phyloP scores from a whole-genome alignment of 2,113 vertebrate species.

The Desmodus rotundus region DNA sequence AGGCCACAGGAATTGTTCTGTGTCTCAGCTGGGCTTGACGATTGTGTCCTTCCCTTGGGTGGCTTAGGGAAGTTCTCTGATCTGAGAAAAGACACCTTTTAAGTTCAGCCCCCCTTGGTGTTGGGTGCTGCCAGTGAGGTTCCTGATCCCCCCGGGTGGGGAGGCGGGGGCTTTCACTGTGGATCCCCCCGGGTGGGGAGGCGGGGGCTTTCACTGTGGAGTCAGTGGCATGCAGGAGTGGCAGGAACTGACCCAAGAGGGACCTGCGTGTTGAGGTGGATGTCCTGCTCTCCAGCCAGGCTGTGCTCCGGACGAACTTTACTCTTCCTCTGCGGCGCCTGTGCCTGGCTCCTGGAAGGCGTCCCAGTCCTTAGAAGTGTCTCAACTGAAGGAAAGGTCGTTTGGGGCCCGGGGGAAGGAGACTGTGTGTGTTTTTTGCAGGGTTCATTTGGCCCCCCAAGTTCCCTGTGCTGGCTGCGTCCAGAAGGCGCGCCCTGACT shows the following conservation, averaged over 20 bases:
- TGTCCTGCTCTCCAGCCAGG: not conserved
- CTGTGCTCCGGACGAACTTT: fast-evolving
- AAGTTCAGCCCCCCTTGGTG: not conserved
- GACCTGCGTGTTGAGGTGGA: fast-evolving
- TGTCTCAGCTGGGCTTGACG: not conserved
- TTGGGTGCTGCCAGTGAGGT: not conserved
- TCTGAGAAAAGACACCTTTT: not conserved
- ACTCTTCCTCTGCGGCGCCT: fast-evolving
- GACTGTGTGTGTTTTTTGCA: not conserved
- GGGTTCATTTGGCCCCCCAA: not conserved
- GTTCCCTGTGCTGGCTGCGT: fast-evolving
- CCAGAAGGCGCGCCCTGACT: fast-evolving
- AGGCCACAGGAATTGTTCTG: not conserved
- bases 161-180: fast-evolving
- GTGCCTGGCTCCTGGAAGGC: not conserved
- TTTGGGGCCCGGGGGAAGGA: not conserved
- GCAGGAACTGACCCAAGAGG: fast-evolving
- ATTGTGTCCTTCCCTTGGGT: not conserved
- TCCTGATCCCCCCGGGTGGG: not conserved
- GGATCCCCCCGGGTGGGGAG: not conserved
- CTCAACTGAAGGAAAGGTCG: fast-evolving
- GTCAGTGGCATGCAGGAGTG: fast-evolving
- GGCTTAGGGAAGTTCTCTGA: not conserved
- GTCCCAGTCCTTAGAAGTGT: not conserved
- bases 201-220: fast-evolving